phyloP scores from a whole-genome alignment of 2,113 vertebrate genomes.

The Drymodes brunneopygia region DNA sequence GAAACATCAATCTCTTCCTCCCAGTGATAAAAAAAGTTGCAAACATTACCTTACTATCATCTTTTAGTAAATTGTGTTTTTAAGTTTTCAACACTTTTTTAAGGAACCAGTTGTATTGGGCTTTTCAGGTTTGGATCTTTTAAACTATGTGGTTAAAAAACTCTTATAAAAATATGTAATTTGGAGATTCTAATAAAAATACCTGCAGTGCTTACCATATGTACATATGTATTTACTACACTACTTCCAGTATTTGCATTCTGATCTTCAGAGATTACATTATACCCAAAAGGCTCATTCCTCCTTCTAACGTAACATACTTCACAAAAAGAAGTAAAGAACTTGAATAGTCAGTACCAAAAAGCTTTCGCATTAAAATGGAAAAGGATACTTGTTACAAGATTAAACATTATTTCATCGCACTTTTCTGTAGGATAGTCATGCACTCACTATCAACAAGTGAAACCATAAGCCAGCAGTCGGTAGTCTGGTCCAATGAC shows the following conservation, averaged over 20 bases:
- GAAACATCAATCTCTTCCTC: slow-evolving; percentile 20
- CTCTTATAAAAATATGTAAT: slow-evolving; percentile 63
- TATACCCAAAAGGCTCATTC: not conserved
- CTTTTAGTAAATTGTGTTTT: slow-evolving; percentile 53
- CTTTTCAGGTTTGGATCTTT: slow-evolving; percentile 24
- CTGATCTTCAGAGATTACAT: slow-evolving; percentile 1
- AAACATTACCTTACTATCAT: slow-evolving; percentile 15
- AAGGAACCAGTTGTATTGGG: slow-evolving; percentile 23
- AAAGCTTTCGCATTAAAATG: slow-evolving; percentile 20
- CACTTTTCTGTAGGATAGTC: slow-evolving; percentile 1
- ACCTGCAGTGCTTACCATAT: slow-evolving; percentile 11
- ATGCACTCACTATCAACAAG: not conserved
- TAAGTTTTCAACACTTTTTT: slow-evolving; percentile 35
- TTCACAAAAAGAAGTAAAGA: slow-evolving; percentile 65
- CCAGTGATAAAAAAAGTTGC: not conserved
- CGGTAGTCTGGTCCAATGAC: not conserved
- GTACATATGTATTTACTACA: not conserved
- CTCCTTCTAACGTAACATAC: not conserved
- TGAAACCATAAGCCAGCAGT: slow-evolving; percentile 1
- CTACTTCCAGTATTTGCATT: slow-evolving; percentile 31
- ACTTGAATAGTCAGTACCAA: slow-evolving; percentile 24
- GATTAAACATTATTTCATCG: not conserved
- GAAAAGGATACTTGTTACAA: not conserved
- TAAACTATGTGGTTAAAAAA: slow-evolving; percentile 17
- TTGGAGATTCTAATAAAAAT: slow-evolving; percentile 47